These are phyloP conservation scores for Mastomys coucha DNA, from an alignment of 2,113 vertebrate species.

Conservation along the genomic window DNA sequence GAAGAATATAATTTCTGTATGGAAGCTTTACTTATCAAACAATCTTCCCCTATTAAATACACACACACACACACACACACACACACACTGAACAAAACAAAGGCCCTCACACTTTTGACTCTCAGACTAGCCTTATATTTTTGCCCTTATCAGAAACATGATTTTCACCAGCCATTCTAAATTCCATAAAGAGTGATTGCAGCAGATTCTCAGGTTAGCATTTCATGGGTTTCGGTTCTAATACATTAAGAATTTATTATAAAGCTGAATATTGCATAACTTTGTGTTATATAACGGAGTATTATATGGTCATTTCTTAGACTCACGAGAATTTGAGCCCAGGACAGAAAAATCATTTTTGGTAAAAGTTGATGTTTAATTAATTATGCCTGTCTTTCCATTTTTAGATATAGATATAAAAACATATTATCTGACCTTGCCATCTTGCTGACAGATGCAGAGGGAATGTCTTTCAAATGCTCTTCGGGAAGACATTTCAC, in stretches of 20 bases:
- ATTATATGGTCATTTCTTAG: slow-evolving; percentile 71
- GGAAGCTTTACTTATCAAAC: slow-evolving; percentile 47
- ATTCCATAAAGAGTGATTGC: slow-evolving; percentile 38
- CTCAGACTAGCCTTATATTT: not conserved
- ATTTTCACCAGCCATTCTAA: slow-evolving; percentile 48
- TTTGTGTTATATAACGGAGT: slow-evolving; percentile 71
- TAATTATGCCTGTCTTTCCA: slow-evolving; percentile 73
- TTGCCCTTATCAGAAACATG: slow-evolving; percentile 18
- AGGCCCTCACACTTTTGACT: slow-evolving; percentile 18
- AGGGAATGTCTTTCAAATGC: not conserved
- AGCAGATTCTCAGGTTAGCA: slow-evolving; percentile 48
- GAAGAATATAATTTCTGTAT: slow-evolving; percentile 48
- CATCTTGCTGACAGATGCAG: slow-evolving; percentile 55
- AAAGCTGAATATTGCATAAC: slow-evolving; percentile 75
- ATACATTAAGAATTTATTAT: slow-evolving; percentile 83
- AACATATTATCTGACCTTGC: slow-evolving; percentile 48
- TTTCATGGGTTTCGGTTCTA: slow-evolving; percentile 71
- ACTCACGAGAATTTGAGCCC: slow-evolving; percentile 78
- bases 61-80: not conserved
- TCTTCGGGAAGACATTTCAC: slow-evolving; percentile 55
- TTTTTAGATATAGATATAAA: slow-evolving; percentile 63
- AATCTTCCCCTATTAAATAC: not conserved
- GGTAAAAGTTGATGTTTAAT: slow-evolving; percentile 76
- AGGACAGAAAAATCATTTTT: slow-evolving; percentile 67
- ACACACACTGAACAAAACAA: not conserved